These are phyloP conservation scores for Nysson spinosus DNA, from an alignment of 2,888 invertebrate species.

Conservation along the genomic window DNA sequence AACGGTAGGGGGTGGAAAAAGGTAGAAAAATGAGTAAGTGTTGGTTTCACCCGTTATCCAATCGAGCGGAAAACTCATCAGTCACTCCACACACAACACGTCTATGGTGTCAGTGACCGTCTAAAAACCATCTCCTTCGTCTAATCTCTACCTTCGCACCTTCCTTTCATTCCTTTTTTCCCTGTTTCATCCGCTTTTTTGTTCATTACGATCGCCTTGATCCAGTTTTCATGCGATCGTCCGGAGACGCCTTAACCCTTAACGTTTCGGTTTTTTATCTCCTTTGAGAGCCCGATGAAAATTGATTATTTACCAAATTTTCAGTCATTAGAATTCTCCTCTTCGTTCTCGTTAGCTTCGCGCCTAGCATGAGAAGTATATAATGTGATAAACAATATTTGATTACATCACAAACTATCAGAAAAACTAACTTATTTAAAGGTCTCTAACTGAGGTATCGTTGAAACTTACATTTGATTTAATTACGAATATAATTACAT, in stretches of 20 bases:
- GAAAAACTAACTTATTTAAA: no score
- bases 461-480: no score
- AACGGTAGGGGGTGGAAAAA: slow-evolving; percentile 20
- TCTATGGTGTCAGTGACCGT: slow-evolving; percentile 42
- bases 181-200: slow-evolving; percentile 10
- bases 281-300: not conserved
- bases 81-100: slow-evolving; percentile 55
- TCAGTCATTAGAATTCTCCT: no score
- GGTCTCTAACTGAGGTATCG: no score
- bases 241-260: slow-evolving; percentile 8
- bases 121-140: slow-evolving; percentile 49
- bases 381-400: no score
- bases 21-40: slow-evolving; percentile 50
- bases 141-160: slow-evolving; percentile 49
- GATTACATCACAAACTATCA: no score
- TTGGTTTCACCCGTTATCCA: slow-evolving; percentile 53
- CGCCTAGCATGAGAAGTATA: no score
- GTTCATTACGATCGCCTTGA: slow-evolving; percentile 9
- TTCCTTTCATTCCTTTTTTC: slow-evolving; percentile 15
- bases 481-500: no score
- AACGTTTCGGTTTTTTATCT: not conserved
- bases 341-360: no score
- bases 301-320: no score
- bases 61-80: slow-evolving; percentile 69
- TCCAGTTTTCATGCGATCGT: slow-evolving; percentile 14